phyloP scores from a whole-genome alignment of 2,113 vertebrate genomes.

The Helogale parvula region DNA sequence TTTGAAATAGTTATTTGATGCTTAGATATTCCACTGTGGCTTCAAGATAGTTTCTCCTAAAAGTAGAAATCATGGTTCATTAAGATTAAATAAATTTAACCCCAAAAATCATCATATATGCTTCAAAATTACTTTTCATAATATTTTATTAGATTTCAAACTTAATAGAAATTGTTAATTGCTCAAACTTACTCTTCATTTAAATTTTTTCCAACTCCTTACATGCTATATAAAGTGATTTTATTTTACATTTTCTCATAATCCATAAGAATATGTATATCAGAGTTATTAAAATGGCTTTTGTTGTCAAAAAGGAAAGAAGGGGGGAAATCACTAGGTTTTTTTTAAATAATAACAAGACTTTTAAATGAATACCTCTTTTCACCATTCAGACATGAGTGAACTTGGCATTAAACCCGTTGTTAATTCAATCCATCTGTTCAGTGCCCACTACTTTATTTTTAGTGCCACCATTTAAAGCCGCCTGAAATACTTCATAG shows the following conservation, averaged over 20 bases:
- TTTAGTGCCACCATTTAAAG: slow-evolving; percentile 71
- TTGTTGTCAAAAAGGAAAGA: slow-evolving; percentile 68
- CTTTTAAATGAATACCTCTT: slow-evolving; percentile 77
- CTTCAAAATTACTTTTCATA: slow-evolving; percentile 35
- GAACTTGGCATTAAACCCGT: slow-evolving; percentile 67
- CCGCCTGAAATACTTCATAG: slow-evolving; percentile 65
- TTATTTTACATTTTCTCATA: slow-evolving; percentile 66
- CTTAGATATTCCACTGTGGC: slow-evolving; percentile 4
- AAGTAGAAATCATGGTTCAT: slow-evolving; percentile 43
- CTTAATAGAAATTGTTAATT: slow-evolving; percentile 30
- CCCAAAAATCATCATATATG: background rate
- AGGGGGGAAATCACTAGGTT: background rate
- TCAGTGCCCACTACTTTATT: slow-evolving; percentile 56
- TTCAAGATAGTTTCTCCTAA: slow-evolving; percentile 32
- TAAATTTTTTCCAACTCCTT: slow-evolving; percentile 30
- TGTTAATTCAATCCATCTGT: slow-evolving; percentile 81
- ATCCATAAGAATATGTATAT: slow-evolving; percentile 35
- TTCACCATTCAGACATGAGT: slow-evolving; percentile 76
- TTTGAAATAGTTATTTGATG: slow-evolving; percentile 52
- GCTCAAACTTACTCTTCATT: slow-evolving; percentile 16
- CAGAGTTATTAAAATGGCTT: slow-evolving; percentile 57
- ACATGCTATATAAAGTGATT: slow-evolving; percentile 19
- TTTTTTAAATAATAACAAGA: slow-evolving; percentile 49
- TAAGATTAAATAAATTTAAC: slow-evolving; percentile 51
- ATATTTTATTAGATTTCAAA: slow-evolving; percentile 58